Evolutionary conservation across 2,888 invertebrate species (phyloP).

Genomic region (Synergus umbraculus): DNA sequence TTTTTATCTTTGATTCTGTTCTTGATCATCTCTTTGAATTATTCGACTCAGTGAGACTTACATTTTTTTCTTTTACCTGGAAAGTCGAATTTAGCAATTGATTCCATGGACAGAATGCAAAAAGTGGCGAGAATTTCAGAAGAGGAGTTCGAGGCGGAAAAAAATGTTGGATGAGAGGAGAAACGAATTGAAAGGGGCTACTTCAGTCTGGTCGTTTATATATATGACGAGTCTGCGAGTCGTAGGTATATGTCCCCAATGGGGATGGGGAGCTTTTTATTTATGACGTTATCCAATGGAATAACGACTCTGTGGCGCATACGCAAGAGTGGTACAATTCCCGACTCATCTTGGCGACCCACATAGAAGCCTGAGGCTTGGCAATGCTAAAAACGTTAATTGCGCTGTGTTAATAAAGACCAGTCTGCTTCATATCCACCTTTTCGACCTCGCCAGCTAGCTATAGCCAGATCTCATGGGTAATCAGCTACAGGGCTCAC

Average conservation of each 20-base stretch:
- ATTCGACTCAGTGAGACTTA: neutral
- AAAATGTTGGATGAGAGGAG: slow-evolving; percentile 23
- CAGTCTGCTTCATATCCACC: slow-evolving; percentile 37
- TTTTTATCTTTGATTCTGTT: neutral
- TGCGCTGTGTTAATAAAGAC: slow-evolving; percentile 54
- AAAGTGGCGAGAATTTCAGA: slow-evolving; percentile 29
- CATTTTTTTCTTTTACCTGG: slow-evolving; percentile 44
- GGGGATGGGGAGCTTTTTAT: slow-evolving; percentile 45
- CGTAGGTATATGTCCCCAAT: slow-evolving; percentile 18
- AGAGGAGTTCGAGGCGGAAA: slow-evolving; percentile 7
- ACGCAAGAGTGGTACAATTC: slow-evolving; percentile 48
- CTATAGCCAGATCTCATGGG: slow-evolving; percentile 50
- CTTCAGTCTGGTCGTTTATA: slow-evolving; percentile 35
- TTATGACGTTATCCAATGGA: slow-evolving; percentile 52
- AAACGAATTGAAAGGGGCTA: slow-evolving; percentile 52
- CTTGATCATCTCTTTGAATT: neutral
- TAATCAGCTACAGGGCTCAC: slow-evolving; percentile 54
- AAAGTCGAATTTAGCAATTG: slow-evolving; percentile 45
- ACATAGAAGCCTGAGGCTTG: slow-evolving; percentile 46
- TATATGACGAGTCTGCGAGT: slow-evolving; percentile 6
- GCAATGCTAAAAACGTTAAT: slow-evolving; percentile 57
- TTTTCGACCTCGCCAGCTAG: slow-evolving; percentile 42
- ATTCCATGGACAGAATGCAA: neutral
- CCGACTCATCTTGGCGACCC: slow-evolving; percentile 52
- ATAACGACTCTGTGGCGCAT: slow-evolving; percentile 48